Evolutionary conservation across 2,888 invertebrate genomes (phyloP).

Genomic region (Nomada fucata): DNA sequence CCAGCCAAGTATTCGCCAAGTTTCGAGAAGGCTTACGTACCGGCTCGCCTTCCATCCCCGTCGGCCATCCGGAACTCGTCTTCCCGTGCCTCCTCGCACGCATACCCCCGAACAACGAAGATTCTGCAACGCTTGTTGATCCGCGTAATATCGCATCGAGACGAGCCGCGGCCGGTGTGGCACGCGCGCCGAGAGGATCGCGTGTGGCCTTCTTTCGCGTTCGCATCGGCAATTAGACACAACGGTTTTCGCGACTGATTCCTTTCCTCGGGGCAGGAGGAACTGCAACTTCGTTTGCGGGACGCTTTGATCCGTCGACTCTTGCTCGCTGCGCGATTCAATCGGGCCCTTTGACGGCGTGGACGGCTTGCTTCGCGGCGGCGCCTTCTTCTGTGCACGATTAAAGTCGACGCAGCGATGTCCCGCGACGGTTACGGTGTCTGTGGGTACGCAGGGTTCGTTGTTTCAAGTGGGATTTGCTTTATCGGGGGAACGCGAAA

Average conservation of each 20-base stretch:
- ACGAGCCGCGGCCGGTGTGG: slow-evolving; percentile 32
- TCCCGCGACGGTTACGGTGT: background rate
- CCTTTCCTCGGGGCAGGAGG: background rate
- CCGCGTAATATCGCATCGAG: slow-evolving; percentile 72
- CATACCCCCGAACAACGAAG: slow-evolving; percentile 75
- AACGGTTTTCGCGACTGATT: slow-evolving; percentile 33
- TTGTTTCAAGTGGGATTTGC: slow-evolving; percentile 22
- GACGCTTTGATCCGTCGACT: background rate
- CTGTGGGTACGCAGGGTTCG: background rate
- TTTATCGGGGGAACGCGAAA: background rate
- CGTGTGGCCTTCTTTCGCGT: slow-evolving; percentile 38
- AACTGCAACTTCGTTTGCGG: background rate
- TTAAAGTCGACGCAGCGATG: background rate
- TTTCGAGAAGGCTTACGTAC: slow-evolving; percentile 71
- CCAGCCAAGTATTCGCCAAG: slow-evolving; percentile 71
- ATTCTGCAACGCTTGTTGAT: slow-evolving; percentile 72
- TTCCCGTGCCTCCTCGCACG: slow-evolving; percentile 7
- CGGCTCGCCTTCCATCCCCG: slow-evolving; percentile 38
- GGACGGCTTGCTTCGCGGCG: no score
- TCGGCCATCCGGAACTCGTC: slow-evolving; percentile 27
- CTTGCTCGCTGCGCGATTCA: background rate
- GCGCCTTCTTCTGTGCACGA: background rate
- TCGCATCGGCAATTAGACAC: slow-evolving; percentile 63
- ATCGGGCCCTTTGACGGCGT: background rate
- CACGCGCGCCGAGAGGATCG: slow-evolving; percentile 60